These are phyloP conservation scores for Alectoris magna DNA, from an alignment of 2,797 vertebrate species.

Conservation along the genomic window DNA sequence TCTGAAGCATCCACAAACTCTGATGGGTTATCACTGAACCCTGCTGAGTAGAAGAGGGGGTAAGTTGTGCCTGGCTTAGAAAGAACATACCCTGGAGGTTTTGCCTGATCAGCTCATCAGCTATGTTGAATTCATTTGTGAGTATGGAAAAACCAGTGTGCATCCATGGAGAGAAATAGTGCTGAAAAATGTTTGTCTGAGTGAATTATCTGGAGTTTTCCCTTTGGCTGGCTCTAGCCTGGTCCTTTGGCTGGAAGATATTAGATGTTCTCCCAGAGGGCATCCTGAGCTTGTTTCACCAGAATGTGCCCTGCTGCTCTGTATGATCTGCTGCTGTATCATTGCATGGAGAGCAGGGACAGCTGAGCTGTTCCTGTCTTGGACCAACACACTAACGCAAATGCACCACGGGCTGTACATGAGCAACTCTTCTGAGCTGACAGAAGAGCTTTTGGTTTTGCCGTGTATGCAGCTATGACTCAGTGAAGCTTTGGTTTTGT, in stretches of 20 bases:
- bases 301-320: neutral
- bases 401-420: neutral
- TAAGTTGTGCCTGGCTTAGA: neutral
- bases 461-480: conserved; percentile 32
- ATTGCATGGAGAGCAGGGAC: neutral
- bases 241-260: neutral
- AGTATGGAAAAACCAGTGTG: neutral
- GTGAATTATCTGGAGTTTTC: neutral
- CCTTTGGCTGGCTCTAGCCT: neutral
- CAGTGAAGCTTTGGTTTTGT: conserved; percentile 39
- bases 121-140: neutral
- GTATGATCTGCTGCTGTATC: neutral
- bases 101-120: neutral
- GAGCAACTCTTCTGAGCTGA: neutral
- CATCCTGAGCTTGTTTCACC: neutral
- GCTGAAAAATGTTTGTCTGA: fast-evolving
- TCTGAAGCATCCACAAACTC: neutral
- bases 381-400: neutral
- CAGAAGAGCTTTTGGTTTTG: neutral
- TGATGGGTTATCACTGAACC: neutral
- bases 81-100: neutral
- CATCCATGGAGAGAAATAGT: neutral
- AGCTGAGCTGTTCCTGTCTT: neutral
- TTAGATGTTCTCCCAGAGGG: neutral
- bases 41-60: fast-evolving